phyloP scores from a whole-genome alignment of 2,888 invertebrate species.

The Formica aserva region DNA sequence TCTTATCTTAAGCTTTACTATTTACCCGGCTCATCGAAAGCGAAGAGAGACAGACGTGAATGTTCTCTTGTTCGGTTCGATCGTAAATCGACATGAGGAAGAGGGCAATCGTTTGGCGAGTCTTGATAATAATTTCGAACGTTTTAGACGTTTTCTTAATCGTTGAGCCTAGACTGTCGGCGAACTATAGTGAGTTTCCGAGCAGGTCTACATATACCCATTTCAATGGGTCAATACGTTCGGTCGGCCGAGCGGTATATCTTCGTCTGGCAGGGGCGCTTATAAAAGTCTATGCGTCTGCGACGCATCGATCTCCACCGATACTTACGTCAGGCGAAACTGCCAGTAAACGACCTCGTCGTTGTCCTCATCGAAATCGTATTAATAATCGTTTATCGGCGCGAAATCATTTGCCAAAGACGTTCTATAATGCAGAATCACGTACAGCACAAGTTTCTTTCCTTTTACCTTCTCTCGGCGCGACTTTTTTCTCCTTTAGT shows the following conservation, averaged over 20 bases:
- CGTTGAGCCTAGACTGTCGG: not conserved
- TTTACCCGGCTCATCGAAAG: not conserved
- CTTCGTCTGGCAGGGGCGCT: slow-evolving; percentile 2
- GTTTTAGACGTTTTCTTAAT: slow-evolving; percentile 7
- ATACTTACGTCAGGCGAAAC: slow-evolving; percentile 6
- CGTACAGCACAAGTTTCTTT: not conserved
- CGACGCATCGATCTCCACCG: slow-evolving; percentile 24
- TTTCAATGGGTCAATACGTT: slow-evolving; percentile 47
- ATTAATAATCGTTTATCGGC: not conserved
- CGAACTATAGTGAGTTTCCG: not conserved
- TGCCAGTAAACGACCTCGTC: not conserved
- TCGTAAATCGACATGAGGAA: not conserved
- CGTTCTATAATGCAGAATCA: not conserved
- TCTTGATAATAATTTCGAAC: slow-evolving; percentile 2
- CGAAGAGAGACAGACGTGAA: not conserved
- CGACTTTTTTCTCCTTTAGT: not conserved
- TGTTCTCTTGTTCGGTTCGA: not conserved
- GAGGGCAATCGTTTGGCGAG: not conserved
- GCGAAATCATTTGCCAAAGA: not conserved
- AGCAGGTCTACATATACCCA: not conserved
- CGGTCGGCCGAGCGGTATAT: not conserved
- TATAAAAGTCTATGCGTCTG: slow-evolving; percentile 23
- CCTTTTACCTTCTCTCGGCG: not conserved
- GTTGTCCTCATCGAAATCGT: not conserved
- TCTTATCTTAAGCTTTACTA: not conserved